Evolutionary conservation across 2,888 invertebrate species (phyloP).

Genomic region (Orchestes rusci): DNA sequence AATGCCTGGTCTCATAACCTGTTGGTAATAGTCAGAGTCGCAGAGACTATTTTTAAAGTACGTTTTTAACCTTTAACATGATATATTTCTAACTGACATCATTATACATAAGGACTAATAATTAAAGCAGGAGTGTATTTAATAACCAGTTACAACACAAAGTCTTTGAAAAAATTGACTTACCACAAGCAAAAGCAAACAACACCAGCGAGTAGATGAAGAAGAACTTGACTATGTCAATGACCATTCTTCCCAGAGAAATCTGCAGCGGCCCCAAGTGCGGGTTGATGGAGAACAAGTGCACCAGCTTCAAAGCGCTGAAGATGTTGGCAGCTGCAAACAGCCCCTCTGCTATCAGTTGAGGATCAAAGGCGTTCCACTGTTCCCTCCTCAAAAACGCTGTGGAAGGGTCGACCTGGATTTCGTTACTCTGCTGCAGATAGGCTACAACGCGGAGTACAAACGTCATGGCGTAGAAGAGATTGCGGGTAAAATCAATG

Average conservation of each 20-base stretch:
- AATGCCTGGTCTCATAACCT: too few species aligned
- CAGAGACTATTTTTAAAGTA: too few species aligned
- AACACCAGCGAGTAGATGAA: constrained; percentile 88
- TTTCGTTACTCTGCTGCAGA: constrained; percentile 66
- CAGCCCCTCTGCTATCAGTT: constrained; percentile 84
- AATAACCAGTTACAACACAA: too few species aligned
- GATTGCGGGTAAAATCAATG: constrained; percentile 88
- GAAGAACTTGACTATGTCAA: constrained; percentile 94
- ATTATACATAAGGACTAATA: too few species aligned
- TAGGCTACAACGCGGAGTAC: constrained; percentile 65
- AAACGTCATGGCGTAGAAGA: constrained; percentile 70
- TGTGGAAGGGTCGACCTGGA: constrained; percentile 56
- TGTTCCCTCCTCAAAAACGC: constrained; percentile 73
- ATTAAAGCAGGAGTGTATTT: not conserved
- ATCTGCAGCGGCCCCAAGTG: constrained; percentile 92
- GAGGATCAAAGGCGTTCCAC: constrained; percentile 92
- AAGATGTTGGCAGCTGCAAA: constrained; percentile 89
- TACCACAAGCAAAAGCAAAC: constrained; percentile 94
- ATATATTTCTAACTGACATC: too few species aligned
- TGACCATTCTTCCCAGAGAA: constrained; percentile 89
- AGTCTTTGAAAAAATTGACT: too few species aligned
- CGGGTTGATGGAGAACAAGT: constrained; percentile 95
- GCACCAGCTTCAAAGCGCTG: constrained; percentile 88
- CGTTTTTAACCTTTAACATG: too few species aligned
- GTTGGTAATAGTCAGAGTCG: too few species aligned